These are phyloP conservation scores for Lophura nycthemera DNA, from an alignment of 2,113 vertebrate species.

Conservation along the genomic window DNA sequence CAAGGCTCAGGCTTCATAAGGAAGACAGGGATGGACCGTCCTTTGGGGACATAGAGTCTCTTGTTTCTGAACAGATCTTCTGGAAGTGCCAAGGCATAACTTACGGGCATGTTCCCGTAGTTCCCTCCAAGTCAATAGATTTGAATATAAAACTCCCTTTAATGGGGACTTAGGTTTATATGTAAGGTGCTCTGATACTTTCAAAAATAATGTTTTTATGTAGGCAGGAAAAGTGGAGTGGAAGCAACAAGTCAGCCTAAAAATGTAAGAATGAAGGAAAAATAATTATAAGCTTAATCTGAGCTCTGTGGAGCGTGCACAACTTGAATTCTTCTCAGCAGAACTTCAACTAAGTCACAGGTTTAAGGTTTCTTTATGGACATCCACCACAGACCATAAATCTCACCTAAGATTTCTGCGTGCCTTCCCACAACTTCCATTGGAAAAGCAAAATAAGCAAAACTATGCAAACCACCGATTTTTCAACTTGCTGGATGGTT, in stretches of 20 bases:
- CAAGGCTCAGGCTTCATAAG: neutral
- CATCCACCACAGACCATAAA: slow-evolving; percentile 18
- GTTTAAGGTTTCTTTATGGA: slow-evolving; percentile 43
- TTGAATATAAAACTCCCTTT: neutral
- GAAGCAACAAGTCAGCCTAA: neutral
- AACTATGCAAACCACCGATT: neutral
- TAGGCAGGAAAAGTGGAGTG: neutral
- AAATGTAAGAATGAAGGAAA: slow-evolving; percentile 20
- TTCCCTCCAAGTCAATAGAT: neutral
- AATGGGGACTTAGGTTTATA: neutral
- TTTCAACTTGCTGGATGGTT: neutral
- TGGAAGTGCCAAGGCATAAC: neutral
- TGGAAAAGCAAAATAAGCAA: neutral
- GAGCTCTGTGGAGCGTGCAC: neutral
- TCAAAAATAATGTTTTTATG: neutral
- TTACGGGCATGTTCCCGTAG: neutral
- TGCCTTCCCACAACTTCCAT: neutral
- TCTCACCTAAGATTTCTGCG: slow-evolving; percentile 19
- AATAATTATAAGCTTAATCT: slow-evolving; percentile 35
- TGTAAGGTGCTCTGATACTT: neutral
- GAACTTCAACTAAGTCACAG: neutral
- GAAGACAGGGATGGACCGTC: neutral
- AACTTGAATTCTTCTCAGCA: neutral
- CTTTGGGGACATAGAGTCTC: neutral
- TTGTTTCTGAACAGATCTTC: neutral